Evolutionary conservation across 2,113 vertebrate species (phyloP), one percentile per base, ranked within the genome.

Genomic region (Tyrannus savana): DNA sequence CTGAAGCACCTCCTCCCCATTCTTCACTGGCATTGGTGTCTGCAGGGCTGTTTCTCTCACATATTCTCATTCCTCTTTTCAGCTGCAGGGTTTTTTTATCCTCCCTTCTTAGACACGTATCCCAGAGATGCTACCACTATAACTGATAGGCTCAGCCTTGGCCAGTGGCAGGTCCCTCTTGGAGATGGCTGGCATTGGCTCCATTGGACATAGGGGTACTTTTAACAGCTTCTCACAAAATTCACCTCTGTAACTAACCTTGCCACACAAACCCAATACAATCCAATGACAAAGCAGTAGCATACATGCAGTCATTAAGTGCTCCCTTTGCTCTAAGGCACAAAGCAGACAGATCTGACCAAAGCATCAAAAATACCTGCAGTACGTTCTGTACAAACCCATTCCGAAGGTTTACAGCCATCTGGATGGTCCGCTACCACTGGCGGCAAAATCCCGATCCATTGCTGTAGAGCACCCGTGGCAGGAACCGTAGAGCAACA

Each of bases 331-430:
- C 58, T 77, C 42, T 33, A 53, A 80, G 44, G 42, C 19, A 50
- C 2, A 47, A 71, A 63, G 52, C 5, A 56, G 44, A 76, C n/a
- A 91, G 37, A 83, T 21, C 24, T 53, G 31, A 63, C 9, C 31
- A 58, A 80, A 88, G 27, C 2, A 2, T 9, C 12, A 60, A 55
- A 46, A 90, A n/a, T 18, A 67, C 31, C 50, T 6, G 10, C 4
- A 56, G 46, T 8, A 7, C 12, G 15, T 56, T 75, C 74, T 37
- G 21, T 87, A 97, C 96, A 81, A 72, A 97, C 96, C 96, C 95
- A 71, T 24, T 96, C 86, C 82, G 95, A 73, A 91, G 72, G 24
- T 93, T 95, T 96, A 96, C 49, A 89, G 95, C 90, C 96, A 97
- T 95, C 80, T 89, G 93, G 88, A 82, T 46, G 60, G 73, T 87